Conservation (phyloP, 2,888 invertebrate genomes). For the Lithophane ornitopus region DNA sequence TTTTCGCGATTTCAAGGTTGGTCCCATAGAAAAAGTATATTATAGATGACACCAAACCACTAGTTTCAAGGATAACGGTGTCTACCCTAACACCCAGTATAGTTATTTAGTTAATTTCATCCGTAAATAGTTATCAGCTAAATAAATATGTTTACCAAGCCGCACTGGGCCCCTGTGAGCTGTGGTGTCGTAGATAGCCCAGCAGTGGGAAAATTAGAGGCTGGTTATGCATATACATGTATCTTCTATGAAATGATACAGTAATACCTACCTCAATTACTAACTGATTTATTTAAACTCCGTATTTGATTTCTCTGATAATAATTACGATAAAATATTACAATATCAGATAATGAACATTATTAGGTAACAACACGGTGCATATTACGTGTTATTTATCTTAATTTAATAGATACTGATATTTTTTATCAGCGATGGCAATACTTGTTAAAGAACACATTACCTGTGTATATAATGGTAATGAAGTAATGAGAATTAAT, state of each 20-base stretch:
- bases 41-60: too few species aligned
- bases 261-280: background rate
- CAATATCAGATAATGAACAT: constrained; percentile 29
- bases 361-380: constrained; percentile 31
- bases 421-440: constrained; percentile 32
- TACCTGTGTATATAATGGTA: constrained; percentile 3
- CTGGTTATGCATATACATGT: too few species aligned
- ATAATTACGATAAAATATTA: constrained; percentile 28
- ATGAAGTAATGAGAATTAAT: constrained; percentile 1
- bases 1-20: too few species aligned
- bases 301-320: constrained; percentile 26
- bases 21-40: too few species aligned
- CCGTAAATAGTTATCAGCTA: background rate
- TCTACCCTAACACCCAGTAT: too few species aligned
- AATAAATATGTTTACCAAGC: too few species aligned
- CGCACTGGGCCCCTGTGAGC: too few species aligned
- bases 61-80: too few species aligned
- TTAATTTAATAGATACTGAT: constrained; percentile 10
- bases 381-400: constrained; percentile 43
- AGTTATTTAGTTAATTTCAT: background rate
- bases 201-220: too few species aligned
- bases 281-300: constrained; percentile 1
- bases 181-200: too few species aligned
- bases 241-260: background rate
- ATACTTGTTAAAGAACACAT: constrained; percentile 1